Evolutionary conservation across 2,888 invertebrate species (phyloP), one percentile per base, ranked within the genome.

Genomic region (Lasioglossum leucozonium): DNA sequence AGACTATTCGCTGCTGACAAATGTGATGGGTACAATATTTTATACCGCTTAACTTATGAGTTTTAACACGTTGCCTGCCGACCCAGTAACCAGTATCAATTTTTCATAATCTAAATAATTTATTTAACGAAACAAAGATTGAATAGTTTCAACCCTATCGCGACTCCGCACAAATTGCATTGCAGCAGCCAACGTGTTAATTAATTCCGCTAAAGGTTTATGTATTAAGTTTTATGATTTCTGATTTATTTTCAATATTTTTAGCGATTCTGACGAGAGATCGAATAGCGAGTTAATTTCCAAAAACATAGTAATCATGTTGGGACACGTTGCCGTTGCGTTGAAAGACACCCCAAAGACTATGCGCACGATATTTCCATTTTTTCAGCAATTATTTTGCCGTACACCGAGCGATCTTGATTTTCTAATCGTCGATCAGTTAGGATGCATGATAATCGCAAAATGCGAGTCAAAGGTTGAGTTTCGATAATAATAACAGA

Each of bases 371-470:
- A 99, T 99, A 87, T 95, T 99, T 65, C 99, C 99, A 95, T 99
- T 99, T 95, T 99, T 99, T 94, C 99, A 99, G 93, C 99, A 99
- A 95, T 96, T 97, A 81, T 97, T 99, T 93, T 99, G 99, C 93
- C 97, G 98, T 67, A 98, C 99, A 0, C 99, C 99, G 0, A 98
- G 99, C 0, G 97, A 98, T 11, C 96, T 99, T 86, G 99, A 99
- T 95, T 97, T 98, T 0, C 95, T 99, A 42, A 99, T 99, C 92
- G 98, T 99, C 10, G 99, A 99, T 95, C 99, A 99, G 95, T 96
- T 99, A 72, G 99, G 99, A 22, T 99, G 99, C 94, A 99, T 99
- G 97, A 98, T 99, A 83, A 98, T 99, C 79, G 98, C 99, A 0
- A 98, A 98, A 92, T 98, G 98, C 89, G 98, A 98, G 91, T 97